phyloP scores from a whole-genome alignment of 2,113 vertebrate species.

The Ellobius talpinus region DNA sequence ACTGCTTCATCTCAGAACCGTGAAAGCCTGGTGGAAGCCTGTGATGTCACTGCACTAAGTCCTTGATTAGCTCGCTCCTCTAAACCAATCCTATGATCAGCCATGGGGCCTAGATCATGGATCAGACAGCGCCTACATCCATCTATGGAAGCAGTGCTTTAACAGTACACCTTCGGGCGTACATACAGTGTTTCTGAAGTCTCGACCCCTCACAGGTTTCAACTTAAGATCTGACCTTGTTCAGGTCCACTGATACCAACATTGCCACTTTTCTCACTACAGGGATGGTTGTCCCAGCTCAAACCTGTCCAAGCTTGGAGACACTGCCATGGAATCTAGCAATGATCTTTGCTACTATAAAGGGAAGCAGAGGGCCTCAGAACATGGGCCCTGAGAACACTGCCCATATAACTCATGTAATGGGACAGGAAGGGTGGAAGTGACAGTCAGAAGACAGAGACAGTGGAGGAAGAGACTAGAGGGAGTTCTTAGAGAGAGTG shows the following conservation, averaged over 20 bases:
- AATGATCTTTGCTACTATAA: not conserved
- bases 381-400: not conserved
- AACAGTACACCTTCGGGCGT: not conserved
- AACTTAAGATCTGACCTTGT: not conserved
- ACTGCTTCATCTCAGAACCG: not conserved
- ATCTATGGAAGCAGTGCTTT: fast-evolving
- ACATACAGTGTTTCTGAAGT: not conserved
- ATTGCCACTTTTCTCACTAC: not conserved
- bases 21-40: not conserved
- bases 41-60: not conserved
- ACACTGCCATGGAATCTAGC: not conserved
- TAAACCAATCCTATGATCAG: not conserved
- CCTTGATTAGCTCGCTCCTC: not conserved
- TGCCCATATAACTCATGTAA: not conserved
- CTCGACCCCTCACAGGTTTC: not conserved
- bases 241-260: not conserved
- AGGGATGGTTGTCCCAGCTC: not conserved
- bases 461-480: not conserved
- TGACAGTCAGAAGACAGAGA: not conserved
- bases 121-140: not conserved
- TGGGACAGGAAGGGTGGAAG: not conserved
- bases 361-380: not conserved
- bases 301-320: not conserved
- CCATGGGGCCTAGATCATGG: not conserved
- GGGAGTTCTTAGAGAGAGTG: not conserved